Percentiles rank a stretch among this genome's conserved stretches.
These are phyloP conservation scores for Cheilosia vulpina DNA, from an alignment of 2,888 invertebrate species.

Conservation along the genomic window DNA sequence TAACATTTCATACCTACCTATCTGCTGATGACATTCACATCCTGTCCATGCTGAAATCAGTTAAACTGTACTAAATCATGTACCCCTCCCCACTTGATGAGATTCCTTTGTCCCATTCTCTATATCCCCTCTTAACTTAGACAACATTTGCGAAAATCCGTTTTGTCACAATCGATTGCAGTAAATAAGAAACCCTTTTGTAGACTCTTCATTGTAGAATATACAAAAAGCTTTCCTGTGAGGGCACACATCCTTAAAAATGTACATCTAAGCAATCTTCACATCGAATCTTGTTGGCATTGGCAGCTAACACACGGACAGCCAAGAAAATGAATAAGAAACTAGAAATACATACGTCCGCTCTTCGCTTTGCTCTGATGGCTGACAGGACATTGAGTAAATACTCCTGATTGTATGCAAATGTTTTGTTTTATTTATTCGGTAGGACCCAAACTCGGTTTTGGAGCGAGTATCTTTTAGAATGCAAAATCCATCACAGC, in stretches of 20 bases:
- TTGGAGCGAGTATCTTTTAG: conserved; percentile 4
- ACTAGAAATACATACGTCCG: conserved; percentile 32
- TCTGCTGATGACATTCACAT: too few relatives aligned
- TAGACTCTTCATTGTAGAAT: background rate
- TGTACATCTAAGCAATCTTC: background rate
- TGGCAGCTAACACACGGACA: background rate
- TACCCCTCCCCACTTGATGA: background rate
- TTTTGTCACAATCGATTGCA: conserved; percentile 13
- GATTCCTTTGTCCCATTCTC: background rate
- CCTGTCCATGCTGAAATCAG: too few relatives aligned
- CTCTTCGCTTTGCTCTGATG: conserved; percentile 24
- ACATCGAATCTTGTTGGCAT: conserved; percentile 14
- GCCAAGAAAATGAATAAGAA: conserved; percentile 8
- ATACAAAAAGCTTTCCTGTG: background rate
- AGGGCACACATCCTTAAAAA: background rate
- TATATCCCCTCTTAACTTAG: background rate
- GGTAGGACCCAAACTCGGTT: background rate
- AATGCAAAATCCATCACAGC: conserved; percentile 41
- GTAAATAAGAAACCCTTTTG: conserved; percentile 27
- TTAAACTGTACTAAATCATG: background rate
- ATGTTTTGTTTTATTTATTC: conserved; percentile 67
- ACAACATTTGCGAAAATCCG: background rate
- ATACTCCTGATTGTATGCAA: conserved; percentile 69
- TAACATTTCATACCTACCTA: too few relatives aligned
- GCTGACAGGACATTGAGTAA: conserved; percentile 61